Evolutionary conservation across 2,888 invertebrate genomes (phyloP).

Genomic region (Lysandra coridon): DNA sequence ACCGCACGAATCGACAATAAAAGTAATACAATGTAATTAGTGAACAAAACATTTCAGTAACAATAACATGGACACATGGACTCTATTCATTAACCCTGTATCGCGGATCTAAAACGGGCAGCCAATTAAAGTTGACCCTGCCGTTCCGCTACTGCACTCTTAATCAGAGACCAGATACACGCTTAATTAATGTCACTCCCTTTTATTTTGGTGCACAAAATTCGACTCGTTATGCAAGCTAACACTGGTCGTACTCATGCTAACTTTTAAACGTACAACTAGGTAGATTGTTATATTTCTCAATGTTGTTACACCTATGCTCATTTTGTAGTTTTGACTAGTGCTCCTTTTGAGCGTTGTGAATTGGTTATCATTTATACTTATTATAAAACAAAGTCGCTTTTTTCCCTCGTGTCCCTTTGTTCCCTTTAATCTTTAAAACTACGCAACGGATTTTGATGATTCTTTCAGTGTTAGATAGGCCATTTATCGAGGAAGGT

Average conservation of each 20-base stretch:
- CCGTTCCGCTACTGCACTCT: slow-evolving; percentile 73
- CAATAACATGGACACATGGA: slow-evolving; percentile 70
- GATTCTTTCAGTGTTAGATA: too few species aligned
- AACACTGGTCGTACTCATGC: neutral
- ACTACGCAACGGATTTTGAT: too few species aligned
- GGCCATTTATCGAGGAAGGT: too few species aligned
- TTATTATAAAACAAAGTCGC: too few species aligned
- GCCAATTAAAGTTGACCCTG: slow-evolving; percentile 76
- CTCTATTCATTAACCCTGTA: slow-evolving; percentile 73
- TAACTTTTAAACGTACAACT: neutral
- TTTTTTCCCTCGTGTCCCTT: too few species aligned
- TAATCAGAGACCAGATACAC: slow-evolving; percentile 75
- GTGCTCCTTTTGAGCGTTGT: neutral
- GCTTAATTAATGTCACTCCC: slow-evolving; percentile 74
- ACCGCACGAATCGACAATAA: neutral
- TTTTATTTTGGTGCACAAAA: slow-evolving; percentile 61
- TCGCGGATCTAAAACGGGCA: slow-evolving; percentile 72
- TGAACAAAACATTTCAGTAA: slow-evolving; percentile 58
- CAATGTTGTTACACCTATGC: too few species aligned
- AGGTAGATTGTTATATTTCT: neutral
- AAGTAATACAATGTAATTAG: slow-evolving; percentile 54
- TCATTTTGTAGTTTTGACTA: neutral
- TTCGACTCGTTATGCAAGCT: slow-evolving; percentile 25
- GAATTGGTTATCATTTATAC: too few species aligned
- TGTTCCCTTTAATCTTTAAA: too few species aligned